Percentiles rank a stretch among this genome's conserved stretches.
These are phyloP conservation scores for Hermetia illucens DNA, from an alignment of 1,140 invertebrate genomes.

Conservation along the genomic window DNA sequence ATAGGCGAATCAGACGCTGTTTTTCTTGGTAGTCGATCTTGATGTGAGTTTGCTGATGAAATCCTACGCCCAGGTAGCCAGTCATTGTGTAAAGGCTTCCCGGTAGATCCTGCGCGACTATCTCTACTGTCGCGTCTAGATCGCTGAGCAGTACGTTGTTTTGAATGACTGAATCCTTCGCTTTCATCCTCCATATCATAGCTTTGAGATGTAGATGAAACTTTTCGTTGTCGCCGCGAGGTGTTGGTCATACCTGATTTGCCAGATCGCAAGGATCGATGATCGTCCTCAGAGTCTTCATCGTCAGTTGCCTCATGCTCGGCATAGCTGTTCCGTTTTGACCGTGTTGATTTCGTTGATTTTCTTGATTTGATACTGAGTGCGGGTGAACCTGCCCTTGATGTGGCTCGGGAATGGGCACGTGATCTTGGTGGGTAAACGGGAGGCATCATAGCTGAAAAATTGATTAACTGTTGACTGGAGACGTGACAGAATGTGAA, in stretches of 20 bases:
- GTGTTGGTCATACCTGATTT: slow-evolving; percentile 23
- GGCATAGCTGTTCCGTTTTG: slow-evolving; percentile 30
- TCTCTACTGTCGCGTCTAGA: not conserved
- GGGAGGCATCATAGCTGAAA: too few relatives aligned
- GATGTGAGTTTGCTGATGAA: too few relatives aligned
- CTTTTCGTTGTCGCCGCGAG: slow-evolving; percentile 13
- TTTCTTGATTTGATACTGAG: slow-evolving; percentile 51
- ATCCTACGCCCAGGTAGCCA: slow-evolving; percentile 18
- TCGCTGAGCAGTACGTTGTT: slow-evolving; percentile 15
- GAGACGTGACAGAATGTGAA: too few relatives aligned
- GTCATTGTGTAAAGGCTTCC: slow-evolving; percentile 25
- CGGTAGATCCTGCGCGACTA: slow-evolving; percentile 15
- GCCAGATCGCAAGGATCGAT: slow-evolving; percentile 32
- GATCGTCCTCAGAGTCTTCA: slow-evolving; percentile 39
- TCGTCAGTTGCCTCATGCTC: slow-evolving; percentile 36
- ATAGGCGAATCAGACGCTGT: slow-evolving; percentile 13
- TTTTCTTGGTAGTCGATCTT: not conserved
- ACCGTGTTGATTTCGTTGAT: slow-evolving; percentile 34
- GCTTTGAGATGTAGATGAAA: slow-evolving; percentile 26
- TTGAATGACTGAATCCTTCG: too few relatives aligned
- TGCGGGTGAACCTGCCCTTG: slow-evolving; percentile 49
- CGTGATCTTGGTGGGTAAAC: slow-evolving; percentile 28
- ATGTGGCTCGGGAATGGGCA: slow-evolving; percentile 35
- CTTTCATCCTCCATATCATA: slow-evolving; percentile 19
- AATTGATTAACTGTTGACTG: slow-evolving; percentile 5